A percentile compares a stretch with the other conserved stretches of the same genome.
Conservation (phyloP, 1,140 invertebrate genomes). For the Conus betulinus region DNA sequence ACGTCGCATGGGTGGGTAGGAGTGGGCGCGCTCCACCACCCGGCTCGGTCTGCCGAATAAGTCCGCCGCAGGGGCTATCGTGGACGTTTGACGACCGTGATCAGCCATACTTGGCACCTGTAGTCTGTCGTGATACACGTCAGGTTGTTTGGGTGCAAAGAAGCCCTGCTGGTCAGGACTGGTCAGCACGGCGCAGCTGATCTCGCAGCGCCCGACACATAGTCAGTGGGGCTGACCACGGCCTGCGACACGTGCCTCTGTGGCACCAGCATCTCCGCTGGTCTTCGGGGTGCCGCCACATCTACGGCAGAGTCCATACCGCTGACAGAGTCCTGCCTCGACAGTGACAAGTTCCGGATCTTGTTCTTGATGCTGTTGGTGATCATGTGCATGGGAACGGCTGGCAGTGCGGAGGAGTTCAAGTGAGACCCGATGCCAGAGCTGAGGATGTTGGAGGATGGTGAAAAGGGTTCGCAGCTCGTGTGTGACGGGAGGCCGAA, state of each 20-base stretch:
- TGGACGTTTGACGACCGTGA: slow-evolving; percentile 42
- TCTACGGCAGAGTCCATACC: slow-evolving; percentile 68
- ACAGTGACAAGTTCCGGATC: slow-evolving; percentile 41
- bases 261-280: background rate
- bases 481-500: slow-evolving; percentile 64
- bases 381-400: slow-evolving; percentile 44
- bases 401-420: background rate
- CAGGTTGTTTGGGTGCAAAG: background rate
- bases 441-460: background rate
- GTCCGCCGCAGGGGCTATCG: slow-evolving; percentile 15
- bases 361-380: slow-evolving; percentile 38
- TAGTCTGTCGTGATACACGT: slow-evolving; percentile 27
- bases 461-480: slow-evolving; percentile 55
- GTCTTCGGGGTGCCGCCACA: slow-evolving; percentile 43
- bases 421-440: background rate
- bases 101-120: slow-evolving; percentile 29
- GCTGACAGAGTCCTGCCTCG: slow-evolving; percentile 59
- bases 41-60: slow-evolving; percentile 1
- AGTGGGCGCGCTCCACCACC: slow-evolving; percentile 40
- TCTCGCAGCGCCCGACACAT: background rate
- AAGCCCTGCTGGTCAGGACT: slow-evolving; percentile 41
- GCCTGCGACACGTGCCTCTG: background rate
- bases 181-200: background rate
- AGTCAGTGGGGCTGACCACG: background rate
- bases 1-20: slow-evolving; percentile 39